These are phyloP conservation scores for Semotilus atromaculatus DNA, from an alignment of 2,797 vertebrate species.

Conservation along the genomic window DNA sequence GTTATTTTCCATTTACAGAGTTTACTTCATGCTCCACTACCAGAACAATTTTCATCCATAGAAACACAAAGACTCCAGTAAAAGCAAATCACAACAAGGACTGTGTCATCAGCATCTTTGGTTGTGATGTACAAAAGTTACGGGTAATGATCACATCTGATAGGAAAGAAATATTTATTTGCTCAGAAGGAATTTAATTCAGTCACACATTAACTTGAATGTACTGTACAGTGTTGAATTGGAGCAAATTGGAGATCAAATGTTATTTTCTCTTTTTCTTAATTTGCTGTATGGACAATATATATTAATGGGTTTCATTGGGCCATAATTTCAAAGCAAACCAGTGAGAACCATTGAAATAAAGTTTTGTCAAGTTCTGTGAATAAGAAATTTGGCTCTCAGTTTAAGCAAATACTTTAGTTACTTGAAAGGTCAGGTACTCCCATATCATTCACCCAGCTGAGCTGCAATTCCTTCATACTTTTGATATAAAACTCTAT, in stretches of 20 bases:
- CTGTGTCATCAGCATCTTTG: background rate
- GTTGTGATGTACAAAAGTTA: background rate
- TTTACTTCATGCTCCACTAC: constrained; percentile 6
- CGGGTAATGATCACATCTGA: background rate
- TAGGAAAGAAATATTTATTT: constrained; percentile 12
- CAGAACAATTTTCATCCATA: constrained; percentile 1
- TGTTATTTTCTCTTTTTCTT: background rate
- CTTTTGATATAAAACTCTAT: background rate
- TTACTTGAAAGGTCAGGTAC: background rate
- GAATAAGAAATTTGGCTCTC: background rate
- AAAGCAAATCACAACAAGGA: constrained; percentile 19
- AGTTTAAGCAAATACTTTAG: background rate
- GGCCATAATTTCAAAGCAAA: background rate
- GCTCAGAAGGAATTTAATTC: constrained; percentile 23
- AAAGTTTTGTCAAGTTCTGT: too few species aligned
- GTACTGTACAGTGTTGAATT: background rate
- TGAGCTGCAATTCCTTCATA: background rate
- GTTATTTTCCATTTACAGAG: constrained; percentile 55
- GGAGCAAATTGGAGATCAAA: background rate
- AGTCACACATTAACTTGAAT: background rate
- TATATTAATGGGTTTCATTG: background rate
- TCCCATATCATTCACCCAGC: background rate
- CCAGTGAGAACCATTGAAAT: background rate
- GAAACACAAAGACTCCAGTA: constrained; percentile 7
- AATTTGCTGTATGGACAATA: background rate